Evolutionary conservation across 1,140 invertebrate genomes (phyloP).

Genomic region (Meloidogyne chitwoodi): DNA sequence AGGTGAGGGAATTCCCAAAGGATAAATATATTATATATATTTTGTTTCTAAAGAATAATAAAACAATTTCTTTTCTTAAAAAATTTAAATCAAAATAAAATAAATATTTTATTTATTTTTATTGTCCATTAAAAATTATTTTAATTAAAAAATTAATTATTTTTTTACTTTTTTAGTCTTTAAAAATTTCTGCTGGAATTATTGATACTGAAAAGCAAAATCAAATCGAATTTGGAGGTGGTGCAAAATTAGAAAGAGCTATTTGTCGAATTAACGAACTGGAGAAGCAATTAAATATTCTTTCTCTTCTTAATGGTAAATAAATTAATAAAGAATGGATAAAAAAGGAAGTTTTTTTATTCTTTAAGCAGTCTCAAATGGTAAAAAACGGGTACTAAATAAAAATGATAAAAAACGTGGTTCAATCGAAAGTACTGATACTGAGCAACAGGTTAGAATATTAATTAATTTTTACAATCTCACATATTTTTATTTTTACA

Average conservation of each 20-base stretch:
- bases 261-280: slow-evolving; percentile 15
- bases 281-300: slow-evolving; percentile 2
- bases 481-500: too few relatives aligned
- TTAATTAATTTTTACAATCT: background rate
- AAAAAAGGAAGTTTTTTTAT: too few relatives aligned
- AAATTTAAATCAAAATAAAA: too few relatives aligned
- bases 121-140: too few relatives aligned
- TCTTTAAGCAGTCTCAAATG: background rate
- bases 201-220: background rate
- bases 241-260: slow-evolving; percentile 12
- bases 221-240: background rate
- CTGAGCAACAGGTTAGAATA: background rate
- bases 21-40: too few relatives aligned
- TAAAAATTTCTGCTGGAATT: background rate
- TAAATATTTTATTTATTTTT: too few relatives aligned
- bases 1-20: too few relatives aligned
- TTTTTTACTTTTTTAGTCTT: background rate
- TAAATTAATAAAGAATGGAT: background rate
- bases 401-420: background rate
- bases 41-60: too few relatives aligned
- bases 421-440: background rate
- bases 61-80: too few relatives aligned
- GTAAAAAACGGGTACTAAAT: background rate
- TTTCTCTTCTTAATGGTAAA: background rate
- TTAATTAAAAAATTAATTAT: too few relatives aligned